These are phyloP conservation scores for Zootermopsis nevadensis DNA, from an alignment of 2,888 invertebrate genomes.

Conservation along the genomic window DNA sequence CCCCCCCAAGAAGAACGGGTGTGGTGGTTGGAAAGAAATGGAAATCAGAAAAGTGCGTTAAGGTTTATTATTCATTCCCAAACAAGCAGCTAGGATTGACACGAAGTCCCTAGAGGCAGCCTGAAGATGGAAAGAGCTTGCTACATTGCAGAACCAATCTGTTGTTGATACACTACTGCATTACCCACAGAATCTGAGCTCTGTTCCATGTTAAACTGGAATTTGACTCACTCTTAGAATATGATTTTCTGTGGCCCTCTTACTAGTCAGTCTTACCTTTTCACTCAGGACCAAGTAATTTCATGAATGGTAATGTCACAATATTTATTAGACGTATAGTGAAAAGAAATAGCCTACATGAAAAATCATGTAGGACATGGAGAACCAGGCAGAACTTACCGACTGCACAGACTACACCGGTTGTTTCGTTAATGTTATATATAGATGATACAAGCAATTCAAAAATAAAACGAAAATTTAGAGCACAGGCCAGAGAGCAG, in stretches of 20 bases:
- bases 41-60: slow-evolving; percentile 51
- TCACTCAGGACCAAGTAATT: background rate
- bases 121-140: background rate
- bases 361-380: too few relatives aligned
- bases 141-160: slow-evolving; percentile 14
- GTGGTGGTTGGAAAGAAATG: slow-evolving; percentile 26
- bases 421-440: too few relatives aligned
- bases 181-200: background rate
- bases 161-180: slow-evolving; percentile 7
- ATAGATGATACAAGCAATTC: too few relatives aligned
- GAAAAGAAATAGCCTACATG: background rate
- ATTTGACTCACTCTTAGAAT: background rate
- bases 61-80: slow-evolving; percentile 49
- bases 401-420: too few relatives aligned
- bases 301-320: background rate
- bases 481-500: too few relatives aligned
- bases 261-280: background rate
- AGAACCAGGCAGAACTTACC: too few relatives aligned
- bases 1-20: background rate
- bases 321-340: background rate
- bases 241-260: background rate
- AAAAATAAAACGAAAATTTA: too few relatives aligned
- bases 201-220: background rate
- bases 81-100: slow-evolving; percentile 46
- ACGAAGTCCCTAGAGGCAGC: slow-evolving; percentile 39